A percentile compares a stretch with the other conserved stretches of the same genome.
phyloP scores from a whole-genome alignment of 2,797 vertebrate genomes.

The Scyliorhinus canicula region DNA sequence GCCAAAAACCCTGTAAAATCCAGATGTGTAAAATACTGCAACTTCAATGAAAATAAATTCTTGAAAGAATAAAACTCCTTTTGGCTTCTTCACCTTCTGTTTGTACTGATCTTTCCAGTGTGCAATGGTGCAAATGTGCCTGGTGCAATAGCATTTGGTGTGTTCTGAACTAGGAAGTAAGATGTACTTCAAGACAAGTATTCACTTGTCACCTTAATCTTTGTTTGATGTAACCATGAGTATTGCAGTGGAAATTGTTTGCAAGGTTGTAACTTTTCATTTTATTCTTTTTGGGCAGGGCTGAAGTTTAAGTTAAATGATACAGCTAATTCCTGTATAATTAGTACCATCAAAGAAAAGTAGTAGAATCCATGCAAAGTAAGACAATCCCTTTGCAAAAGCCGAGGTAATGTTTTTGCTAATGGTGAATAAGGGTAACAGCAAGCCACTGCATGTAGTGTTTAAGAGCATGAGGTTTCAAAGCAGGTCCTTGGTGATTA shows the following conservation, averaged over 20 bases:
- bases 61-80: conserved; percentile 9
- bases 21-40: conserved; percentile 21
- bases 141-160: not conserved
- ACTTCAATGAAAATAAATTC: conserved; percentile 31
- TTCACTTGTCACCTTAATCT: not conserved
- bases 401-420: not conserved
- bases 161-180: not conserved
- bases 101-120: not conserved
- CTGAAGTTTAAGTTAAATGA: not conserved
- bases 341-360: not conserved
- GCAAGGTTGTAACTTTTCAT: not conserved
- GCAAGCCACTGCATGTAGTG: not conserved
- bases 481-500: not conserved
- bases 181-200: not conserved
- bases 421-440: not conserved
- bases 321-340: not conserved
- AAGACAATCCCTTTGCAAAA: not conserved
- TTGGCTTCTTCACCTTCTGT: not conserved
- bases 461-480: not conserved
- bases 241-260: not conserved
- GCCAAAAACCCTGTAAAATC: conserved; percentile 27
- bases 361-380: not conserved
- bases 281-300: not conserved
- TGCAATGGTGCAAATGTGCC: not conserved
- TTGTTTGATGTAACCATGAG: not conserved